Conservation (phyloP, 2,888 invertebrate genomes). For the Phortica magna region DNA sequence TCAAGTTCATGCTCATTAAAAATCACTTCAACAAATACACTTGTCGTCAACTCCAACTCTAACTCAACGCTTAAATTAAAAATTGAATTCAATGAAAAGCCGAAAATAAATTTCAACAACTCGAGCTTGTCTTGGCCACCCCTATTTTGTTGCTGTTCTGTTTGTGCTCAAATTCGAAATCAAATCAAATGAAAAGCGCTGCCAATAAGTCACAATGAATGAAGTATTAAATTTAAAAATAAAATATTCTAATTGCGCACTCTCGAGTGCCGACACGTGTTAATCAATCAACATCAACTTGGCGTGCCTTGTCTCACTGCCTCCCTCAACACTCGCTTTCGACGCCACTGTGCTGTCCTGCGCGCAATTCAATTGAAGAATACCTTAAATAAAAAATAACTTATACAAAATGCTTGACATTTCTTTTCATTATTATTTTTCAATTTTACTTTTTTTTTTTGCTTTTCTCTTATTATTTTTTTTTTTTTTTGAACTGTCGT, state of each 20-base stretch:
- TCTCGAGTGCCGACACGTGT: slow-evolving; percentile 17
- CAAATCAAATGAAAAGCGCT: background rate
- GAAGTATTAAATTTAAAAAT: background rate
- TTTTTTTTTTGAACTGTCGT: slow-evolving; percentile 18
- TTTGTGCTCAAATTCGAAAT: background rate
- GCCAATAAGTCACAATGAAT: background rate
- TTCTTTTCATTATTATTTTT: background rate
- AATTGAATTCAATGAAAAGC: background rate
- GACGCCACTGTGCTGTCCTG: background rate
- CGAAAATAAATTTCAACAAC: background rate
- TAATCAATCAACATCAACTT: slow-evolving; percentile 25
- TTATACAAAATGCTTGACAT: slow-evolving; percentile 21
- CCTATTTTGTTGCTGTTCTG: background rate
- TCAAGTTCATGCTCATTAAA: too few species aligned
- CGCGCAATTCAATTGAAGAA: too few species aligned
- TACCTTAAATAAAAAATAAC: slow-evolving; percentile 1
- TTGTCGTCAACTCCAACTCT: too few species aligned
- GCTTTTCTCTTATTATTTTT: too few species aligned
- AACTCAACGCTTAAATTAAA: background rate
- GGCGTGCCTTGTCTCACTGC: background rate
- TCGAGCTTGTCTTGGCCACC: background rate
- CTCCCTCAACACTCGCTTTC: too few species aligned
- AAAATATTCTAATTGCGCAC: background rate
- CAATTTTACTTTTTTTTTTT: background rate
- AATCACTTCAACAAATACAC: too few species aligned